Evolutionary conservation across 1,140 invertebrate genomes (phyloP), one percentile per base, ranked within the genome.

Genomic region (Aethina tumida): DNA sequence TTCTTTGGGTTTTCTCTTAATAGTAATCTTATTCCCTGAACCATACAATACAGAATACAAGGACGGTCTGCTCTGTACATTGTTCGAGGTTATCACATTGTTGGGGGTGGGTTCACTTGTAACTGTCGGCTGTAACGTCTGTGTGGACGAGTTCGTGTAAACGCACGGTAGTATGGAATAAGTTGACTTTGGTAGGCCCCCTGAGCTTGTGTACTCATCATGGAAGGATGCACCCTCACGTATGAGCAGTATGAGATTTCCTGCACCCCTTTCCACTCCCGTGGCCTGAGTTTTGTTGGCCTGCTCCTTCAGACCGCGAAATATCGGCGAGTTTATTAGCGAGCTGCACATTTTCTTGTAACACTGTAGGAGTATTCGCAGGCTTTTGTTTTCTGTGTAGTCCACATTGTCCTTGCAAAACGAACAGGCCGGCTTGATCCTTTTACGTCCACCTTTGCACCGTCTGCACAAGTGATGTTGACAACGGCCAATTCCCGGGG

Each of bases 281-380:
- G 62, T 52, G 28, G 51, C 52, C 15, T 63, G 35, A 3, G 63
- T 52, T 33, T 62, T 64, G 38, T 52, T 59, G 26, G 69, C 67
- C 50, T 70, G 69, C 37, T 72, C 68, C 49, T 70, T 59, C 48
- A 79, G 64, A 34, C 67, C 69, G 46, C 70, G 68, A 55, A 79
- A 87, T 28, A 85, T 70, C 12, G 71, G 67, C 3, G 81, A 82
- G 36, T 72, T 75, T 34, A 75, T 75, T 37, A 93, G 66, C 63
- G 84, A 88, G 54, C 81, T 72, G 68, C 88, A 93, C 7, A 93
- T 66, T 48, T 86, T 85, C 63, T 87, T 87, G 56, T 90, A 94
- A 65, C 87, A 89, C 52, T 87, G 79, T 32, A 93, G 58, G 13
- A 91, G 64, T 53, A 86, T 80, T 34, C 81, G 68, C 50, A 93